Base-by-base conservation (phyloP, 2,113 vertebrate species). In the Lasiurus borealis region DNA sequence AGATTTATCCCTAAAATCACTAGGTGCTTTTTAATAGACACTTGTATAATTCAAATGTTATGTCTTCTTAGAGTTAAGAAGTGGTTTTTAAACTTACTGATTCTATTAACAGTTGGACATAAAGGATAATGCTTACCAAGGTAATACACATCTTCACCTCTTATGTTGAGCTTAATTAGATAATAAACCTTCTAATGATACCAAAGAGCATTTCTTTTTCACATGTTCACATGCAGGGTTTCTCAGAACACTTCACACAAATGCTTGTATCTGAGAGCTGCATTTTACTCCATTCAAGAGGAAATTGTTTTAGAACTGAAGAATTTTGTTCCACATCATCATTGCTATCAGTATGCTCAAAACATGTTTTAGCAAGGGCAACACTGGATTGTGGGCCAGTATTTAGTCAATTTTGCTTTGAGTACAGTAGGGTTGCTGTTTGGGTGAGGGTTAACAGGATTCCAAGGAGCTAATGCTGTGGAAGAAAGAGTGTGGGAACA, bases 111-210 rank as follows among this genome's bases (percentile, higher is more conserved):
- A 85, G 73, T 40, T 93, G 85, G 54, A 77, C 62, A 87, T 2
- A 54, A 88, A 71, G 52, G 91, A 50, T 66, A 82, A 82, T 62
- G 73, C n/a, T 89, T 64, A 86, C n/a, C 27, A 83, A 82, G 23
- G 36, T 81, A 64, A 66, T 2, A 40, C 25, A 40, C 31, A 64
- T 40, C 64, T 52, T 80, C 13, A 44, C 6, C 23, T 0, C 1
- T 0, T 76, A 52, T 68, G 46, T 78, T 92, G n/a, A 82, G 8
- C 48, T 48, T 50, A 90, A 72, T 88, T 72, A 36, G 34, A 36
- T 34, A 66, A 12, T 27, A 76, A 86, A 34, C 9, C 34, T 48
- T n/a, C 44, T 57, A 81, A 87, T 48, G 71, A 46, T 9, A 91
- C 9, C 50, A 36, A 46, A 50, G 29, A 73, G 31, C 10, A 27